A percentile compares a stretch with the other conserved stretches of the same genome.
Evolutionary conservation across 2,797 vertebrate genomes (phyloP).

Genomic region (Delichon dasypus): DNA sequence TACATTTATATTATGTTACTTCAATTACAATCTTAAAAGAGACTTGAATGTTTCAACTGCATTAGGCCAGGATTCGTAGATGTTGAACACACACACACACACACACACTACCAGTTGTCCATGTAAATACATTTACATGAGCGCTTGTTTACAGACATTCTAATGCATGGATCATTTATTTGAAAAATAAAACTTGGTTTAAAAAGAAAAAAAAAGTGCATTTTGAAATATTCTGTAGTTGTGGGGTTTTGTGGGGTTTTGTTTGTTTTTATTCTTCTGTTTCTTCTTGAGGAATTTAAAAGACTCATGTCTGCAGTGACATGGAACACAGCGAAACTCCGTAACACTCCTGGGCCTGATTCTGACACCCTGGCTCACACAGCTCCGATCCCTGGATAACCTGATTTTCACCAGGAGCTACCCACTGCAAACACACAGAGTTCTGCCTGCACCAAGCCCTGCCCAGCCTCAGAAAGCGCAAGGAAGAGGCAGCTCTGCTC

Average conservation of each 20-base stretch:
- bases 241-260: too few relatives aligned
- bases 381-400: not conserved
- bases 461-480: not conserved
- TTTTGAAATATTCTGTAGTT: not conserved
- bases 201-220: not conserved
- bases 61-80: constrained; percentile 25
- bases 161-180: not conserved
- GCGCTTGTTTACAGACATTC: not conserved
- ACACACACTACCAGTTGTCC: not conserved
- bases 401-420: not conserved
- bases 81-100: not conserved
- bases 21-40: constrained; percentile 66
- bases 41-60: constrained; percentile 19
- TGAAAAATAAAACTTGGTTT: not conserved
- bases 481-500: not conserved
- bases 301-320: not conserved
- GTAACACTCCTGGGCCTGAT: not conserved
- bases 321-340: not conserved
- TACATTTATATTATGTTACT: constrained; percentile 68
- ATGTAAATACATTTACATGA: not conserved
- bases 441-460: not conserved
- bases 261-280: too few relatives aligned
- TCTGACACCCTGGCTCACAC: not conserved
- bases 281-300: not conserved
- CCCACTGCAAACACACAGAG: not conserved